These are phyloP conservation scores for Drosophila pallidifrons DNA, from an alignment of 1,140 invertebrate genomes.

Conservation along the genomic window DNA sequence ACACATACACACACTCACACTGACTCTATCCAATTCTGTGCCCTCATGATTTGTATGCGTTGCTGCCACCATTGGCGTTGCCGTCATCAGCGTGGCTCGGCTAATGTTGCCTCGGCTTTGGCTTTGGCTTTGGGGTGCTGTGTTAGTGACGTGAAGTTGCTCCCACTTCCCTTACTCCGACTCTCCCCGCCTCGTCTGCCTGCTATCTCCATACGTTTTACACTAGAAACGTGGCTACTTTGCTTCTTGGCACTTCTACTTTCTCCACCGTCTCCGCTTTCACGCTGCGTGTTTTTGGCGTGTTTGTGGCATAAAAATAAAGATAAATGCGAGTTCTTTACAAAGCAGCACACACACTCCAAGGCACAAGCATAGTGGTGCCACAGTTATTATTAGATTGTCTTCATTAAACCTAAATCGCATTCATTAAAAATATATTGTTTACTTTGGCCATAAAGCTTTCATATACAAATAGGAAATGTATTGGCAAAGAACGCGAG, in stretches of 20 bases:
- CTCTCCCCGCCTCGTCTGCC: background rate
- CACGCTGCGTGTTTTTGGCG: conserved; percentile 54
- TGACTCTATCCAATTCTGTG: conserved; percentile 13
- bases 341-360: conserved; percentile 63
- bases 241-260: background rate
- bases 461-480: too few species aligned
- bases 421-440: background rate
- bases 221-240: conserved; percentile 61
- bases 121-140: conserved; percentile 9
- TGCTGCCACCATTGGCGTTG: conserved; percentile 63
- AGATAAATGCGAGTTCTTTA: conserved; percentile 84
- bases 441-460: background rate
- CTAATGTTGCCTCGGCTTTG: conserved; percentile 34
- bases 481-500: too few species aligned
- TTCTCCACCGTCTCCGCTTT: conserved; percentile 12
- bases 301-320: conserved; percentile 84
- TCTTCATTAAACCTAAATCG: conserved; percentile 1
- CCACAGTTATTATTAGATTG: conserved; percentile 7
- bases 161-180: background rate
- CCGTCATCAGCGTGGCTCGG: conserved; percentile 43
- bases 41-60: conserved; percentile 74
- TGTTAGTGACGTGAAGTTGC: conserved; percentile 22
- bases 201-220: conserved; percentile 44
- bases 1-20: background rate
- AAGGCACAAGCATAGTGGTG: conserved; percentile 21